Percentiles rank a stretch among this genome's conserved stretches.
Evolutionary conservation across 2,888 invertebrate species (phyloP).

Genomic region (Norana najaformis): DNA sequence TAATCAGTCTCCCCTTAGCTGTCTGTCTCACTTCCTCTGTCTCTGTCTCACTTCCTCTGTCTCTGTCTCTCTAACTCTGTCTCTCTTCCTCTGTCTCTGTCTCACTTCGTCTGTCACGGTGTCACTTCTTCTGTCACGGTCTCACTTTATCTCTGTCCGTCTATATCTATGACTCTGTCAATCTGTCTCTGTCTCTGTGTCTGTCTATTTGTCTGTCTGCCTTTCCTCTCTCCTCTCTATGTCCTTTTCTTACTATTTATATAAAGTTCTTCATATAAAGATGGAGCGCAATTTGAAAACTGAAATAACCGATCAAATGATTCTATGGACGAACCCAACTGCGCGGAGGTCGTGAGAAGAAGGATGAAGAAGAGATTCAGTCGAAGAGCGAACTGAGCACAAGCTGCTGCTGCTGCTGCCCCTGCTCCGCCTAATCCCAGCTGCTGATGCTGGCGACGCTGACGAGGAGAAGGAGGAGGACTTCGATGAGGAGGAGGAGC

Average conservation of each 20-base stretch:
- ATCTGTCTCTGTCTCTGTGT: no score
- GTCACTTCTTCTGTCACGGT: background rate
- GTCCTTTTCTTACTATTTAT: no score
- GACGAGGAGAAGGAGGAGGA: background rate
- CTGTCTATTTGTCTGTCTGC: no score
- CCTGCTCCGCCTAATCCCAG: background rate
- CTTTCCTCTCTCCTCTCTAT: no score
- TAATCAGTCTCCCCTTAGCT: background rate
- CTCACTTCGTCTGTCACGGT: background rate
- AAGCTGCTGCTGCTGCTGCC: background rate
- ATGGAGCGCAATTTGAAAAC: no score
- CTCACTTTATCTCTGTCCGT: no score
- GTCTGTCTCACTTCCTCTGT: background rate
- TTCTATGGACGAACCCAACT: no score
- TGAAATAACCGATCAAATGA: no score
- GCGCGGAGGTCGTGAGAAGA: background rate
- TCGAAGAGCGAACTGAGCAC: background rate
- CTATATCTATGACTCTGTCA: no score
- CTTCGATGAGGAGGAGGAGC: no score
- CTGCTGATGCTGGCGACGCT: background rate
- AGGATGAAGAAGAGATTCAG: background rate
- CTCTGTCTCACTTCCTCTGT: no score
- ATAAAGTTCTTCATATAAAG: no score
- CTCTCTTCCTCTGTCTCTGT: background rate
- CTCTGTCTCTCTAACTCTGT: background rate